Conservation (phyloP, 1,140 invertebrate genomes). For the Calliphora vicina region DNA sequence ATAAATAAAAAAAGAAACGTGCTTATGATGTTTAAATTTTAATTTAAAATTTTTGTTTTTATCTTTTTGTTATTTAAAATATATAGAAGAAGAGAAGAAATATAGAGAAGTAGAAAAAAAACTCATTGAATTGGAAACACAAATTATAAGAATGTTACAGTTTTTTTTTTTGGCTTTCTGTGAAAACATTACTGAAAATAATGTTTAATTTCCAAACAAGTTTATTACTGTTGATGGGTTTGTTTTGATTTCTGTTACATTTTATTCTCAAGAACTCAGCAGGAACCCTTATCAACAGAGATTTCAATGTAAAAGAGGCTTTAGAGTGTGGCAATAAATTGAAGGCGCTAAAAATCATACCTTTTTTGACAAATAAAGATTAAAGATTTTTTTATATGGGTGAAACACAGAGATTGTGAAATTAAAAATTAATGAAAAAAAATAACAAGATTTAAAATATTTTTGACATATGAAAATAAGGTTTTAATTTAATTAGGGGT, state of each 20-base stretch:
- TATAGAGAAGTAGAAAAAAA: not conserved
- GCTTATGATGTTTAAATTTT: not conserved
- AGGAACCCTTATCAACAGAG: not conserved
- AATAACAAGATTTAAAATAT: too few relatives aligned
- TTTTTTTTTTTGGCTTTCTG: not conserved
- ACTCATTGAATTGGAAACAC: not conserved
- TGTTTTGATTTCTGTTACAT: not conserved
- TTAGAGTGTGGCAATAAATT: not conserved
- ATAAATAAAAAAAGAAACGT: not conserved
- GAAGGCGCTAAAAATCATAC: slow-evolving; percentile 22
- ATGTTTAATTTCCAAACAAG: too few relatives aligned
- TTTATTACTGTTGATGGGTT: too few relatives aligned
- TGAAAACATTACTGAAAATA: slow-evolving; percentile 5
- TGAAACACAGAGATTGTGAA: too few relatives aligned
- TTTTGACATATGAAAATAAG: too few relatives aligned
- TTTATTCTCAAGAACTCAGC: not conserved
- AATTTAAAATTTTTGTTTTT: too few relatives aligned
- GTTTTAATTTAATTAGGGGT: too few relatives aligned
- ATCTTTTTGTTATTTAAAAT: too few relatives aligned
- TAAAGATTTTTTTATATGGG: not conserved
- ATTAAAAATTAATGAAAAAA: too few relatives aligned
- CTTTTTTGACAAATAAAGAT: slow-evolving; percentile 24
- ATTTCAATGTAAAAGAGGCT: not conserved
- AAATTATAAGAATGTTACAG: not conserved
- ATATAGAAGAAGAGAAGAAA: not conserved